A percentile compares a stretch with the other conserved stretches of the same genome.
These are phyloP conservation scores for Gerris lacustris DNA, from an alignment of 2,888 invertebrate genomes.

Conservation along the genomic window DNA sequence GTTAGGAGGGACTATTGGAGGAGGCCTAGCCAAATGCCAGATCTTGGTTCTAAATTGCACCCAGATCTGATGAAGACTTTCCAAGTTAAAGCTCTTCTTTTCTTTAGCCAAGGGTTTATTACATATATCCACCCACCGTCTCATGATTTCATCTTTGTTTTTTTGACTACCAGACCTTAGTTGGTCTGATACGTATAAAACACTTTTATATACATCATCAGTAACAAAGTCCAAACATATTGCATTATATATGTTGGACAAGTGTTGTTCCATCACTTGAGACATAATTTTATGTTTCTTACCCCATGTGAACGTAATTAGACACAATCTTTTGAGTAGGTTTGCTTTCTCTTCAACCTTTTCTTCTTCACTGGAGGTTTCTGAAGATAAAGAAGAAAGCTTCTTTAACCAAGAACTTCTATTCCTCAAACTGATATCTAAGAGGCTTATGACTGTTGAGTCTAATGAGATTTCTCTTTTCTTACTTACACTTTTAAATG, in stretches of 20 bases:
- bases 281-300: not conserved
- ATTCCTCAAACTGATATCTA: not conserved
- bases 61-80: not conserved
- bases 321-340: not conserved
- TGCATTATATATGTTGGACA: not conserved
- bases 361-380: not conserved
- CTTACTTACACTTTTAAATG: not conserved
- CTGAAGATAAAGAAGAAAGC: not conserved
- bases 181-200: not conserved
- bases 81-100: not conserved
- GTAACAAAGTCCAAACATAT: conserved; percentile 3
- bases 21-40: not conserved
- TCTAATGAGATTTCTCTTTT: not conserved
- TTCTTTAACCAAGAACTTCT: not conserved
- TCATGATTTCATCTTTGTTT: not conserved
- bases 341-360: not conserved
- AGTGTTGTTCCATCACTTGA: not conserved
- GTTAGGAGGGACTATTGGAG: not conserved
- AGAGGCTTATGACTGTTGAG: not conserved
- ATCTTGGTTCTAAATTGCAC: not conserved
- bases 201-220: not conserved
- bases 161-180: not conserved
- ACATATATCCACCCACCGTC: not conserved
- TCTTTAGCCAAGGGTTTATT: not conserved
- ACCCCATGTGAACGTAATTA: not conserved